Percentiles rank a stretch among this genome's conserved stretches.
Conservation (phyloP, 1,140 invertebrate genomes). For the Camponotus pennsylvanicus region DNA sequence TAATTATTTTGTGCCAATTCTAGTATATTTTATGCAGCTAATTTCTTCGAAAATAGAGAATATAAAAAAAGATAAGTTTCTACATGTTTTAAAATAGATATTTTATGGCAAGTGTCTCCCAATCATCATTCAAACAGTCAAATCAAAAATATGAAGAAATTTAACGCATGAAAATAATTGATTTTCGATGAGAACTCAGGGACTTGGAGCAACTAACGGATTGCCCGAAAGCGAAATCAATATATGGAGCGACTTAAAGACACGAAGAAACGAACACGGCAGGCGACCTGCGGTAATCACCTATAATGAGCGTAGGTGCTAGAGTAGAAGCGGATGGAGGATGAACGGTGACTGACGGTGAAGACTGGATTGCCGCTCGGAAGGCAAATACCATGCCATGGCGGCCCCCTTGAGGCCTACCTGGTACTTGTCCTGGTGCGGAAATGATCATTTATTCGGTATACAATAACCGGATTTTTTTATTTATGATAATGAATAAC, state of each 20-base stretch:
- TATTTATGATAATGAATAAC: neutral
- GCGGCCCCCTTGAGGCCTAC: constrained; percentile 89
- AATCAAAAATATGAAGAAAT: neutral
- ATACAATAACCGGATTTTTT: constrained; percentile 38
- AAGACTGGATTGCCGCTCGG: constrained; percentile 85
- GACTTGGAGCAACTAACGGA: neutral
- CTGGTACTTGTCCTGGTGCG: constrained; percentile 89
- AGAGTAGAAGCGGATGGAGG: constrained; percentile 88
- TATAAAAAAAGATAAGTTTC: neutral
- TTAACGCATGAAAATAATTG: constrained; percentile 7
- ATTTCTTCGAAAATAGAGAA: neutral
- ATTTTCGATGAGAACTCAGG: neutral
- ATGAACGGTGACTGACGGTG: constrained; percentile 85
- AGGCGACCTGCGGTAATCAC: constrained; percentile 83
- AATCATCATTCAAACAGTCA: constrained; percentile 24
- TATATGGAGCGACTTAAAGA: constrained; percentile 32
- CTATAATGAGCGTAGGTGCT: constrained; percentile 86
- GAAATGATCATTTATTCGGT: constrained; percentile 81
- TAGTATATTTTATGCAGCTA: neutral
- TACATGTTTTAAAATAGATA: neutral
- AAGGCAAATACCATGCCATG: constrained; percentile 90
- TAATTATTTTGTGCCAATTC: neutral
- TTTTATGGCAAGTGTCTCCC: neutral
- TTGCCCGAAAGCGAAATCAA: constrained; percentile 21
- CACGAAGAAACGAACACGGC: constrained; percentile 14